A percentile compares a stretch with the other conserved stretches of the same genome.
These are phyloP conservation scores for Pseudopipra pipra DNA, from an alignment of 2,113 vertebrate genomes.

Conservation along the genomic window DNA sequence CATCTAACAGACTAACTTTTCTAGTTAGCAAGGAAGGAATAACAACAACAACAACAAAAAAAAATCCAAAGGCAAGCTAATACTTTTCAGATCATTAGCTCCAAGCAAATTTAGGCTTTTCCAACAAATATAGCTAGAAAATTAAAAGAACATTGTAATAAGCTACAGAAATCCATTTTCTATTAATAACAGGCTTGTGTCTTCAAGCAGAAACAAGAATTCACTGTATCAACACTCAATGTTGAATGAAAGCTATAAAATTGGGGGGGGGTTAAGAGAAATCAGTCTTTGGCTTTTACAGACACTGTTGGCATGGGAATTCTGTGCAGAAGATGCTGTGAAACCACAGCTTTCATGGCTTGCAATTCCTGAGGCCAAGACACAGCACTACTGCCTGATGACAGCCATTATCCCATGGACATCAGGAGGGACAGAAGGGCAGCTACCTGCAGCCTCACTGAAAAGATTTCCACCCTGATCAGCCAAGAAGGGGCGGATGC, in stretches of 20 bases:
- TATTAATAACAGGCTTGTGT: background rate
- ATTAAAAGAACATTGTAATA: background rate
- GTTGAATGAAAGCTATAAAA: background rate
- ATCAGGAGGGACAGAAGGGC: background rate
- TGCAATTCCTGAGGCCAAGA: background rate
- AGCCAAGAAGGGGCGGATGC: background rate
- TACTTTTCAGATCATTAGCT: background rate
- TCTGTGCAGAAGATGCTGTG: background rate
- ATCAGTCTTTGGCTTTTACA: background rate
- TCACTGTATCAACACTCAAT: background rate
- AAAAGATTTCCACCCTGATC: background rate
- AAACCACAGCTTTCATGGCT: background rate
- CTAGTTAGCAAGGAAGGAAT: background rate
- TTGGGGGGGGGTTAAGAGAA: background rate
- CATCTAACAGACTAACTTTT: background rate
- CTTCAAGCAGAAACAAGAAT: background rate
- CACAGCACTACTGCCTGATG: background rate
- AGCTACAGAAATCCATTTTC: background rate
- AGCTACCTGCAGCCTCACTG: background rate
- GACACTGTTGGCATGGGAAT: rapidly evolving
- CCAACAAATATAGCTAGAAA: background rate
- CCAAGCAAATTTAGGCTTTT: background rate
- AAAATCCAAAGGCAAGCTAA: background rate
- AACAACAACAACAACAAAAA: background rate
- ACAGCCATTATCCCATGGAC: background rate